Base-by-base conservation (phyloP, 2,888 invertebrate species). In the Vannuccia rotundouncinata region DNA sequence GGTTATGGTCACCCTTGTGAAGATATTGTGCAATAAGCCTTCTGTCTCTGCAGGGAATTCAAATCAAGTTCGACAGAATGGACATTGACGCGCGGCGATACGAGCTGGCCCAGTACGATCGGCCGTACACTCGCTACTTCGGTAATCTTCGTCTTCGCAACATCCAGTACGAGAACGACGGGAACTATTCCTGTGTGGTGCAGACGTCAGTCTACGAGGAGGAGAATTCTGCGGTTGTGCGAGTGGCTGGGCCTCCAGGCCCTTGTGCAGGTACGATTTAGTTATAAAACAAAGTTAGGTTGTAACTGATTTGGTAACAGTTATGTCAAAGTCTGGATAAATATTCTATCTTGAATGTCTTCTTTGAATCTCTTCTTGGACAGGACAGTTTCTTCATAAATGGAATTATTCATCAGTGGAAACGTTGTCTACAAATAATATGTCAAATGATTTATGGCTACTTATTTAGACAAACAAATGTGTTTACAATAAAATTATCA, bases 141-240 rank as follows among this genome's bases (percentile, higher is more conserved):
- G 81, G 81, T 10, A 77, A 82, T 13, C 74, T 81, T 45, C 66
- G 31, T 1, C 77, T 81, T 22, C 31, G 27, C 5, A 81, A 81
- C 31, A 82, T 81, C 28, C 81, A 81, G 31, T 81, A 60, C 31
- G 82, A 81, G 22, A 77, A 81, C 45, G 81, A 81, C 28, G 81
- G 81, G 10, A 82, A 59, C 77, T 81, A 81, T 30, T 59, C 77
- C 10, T 81, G 81, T 29, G 25, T 29, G 27, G 77, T 81, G 5
- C 45, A 82, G 28, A 81, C 81, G 0, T 27, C 81, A 0, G 30
- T 81, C 27, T 30, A 28, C 22, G 27, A 22, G 22, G 22, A 82
- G n/a, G 59, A 59, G 27, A 1, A 60, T 10, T 22, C 25, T n/a
- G 81, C 81, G 17, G 17, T 77, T 2, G 77, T 81, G 10, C 81